Evolutionary conservation across 2,113 vertebrate species (phyloP), one percentile per base, ranked within the genome.

Genomic region (Thunnus thynnus): DNA sequence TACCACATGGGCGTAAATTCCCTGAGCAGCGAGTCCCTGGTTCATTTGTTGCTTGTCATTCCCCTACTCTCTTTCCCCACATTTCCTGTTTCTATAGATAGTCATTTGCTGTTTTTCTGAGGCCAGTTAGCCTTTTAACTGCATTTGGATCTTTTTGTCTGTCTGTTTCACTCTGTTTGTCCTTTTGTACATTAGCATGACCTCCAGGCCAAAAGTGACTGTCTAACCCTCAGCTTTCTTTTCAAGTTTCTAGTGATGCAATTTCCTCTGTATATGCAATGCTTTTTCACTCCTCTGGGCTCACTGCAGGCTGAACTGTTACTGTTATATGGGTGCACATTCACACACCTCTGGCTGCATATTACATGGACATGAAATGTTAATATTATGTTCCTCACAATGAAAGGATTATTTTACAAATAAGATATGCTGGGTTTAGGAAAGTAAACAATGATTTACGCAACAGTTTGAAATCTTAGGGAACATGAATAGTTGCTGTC

Each of bases 401-500:
- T 86, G 50, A 80, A 78, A 81, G 55, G 54, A 80, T 70, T 56
- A 41, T 36, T 56, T 30, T 30, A 30, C 27, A 22, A 22, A 22
- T 22, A 22, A 22, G 22, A 22, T 22, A 22, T 22, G 22, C 22
- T 22, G 22, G 22, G 22, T 22, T 22, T 22, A 22, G 22, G 22
- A 22, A 22, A 22, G 22, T 22, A 22, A 22, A 22, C 22, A 22
- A 22, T 22, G 22, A 22, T 22, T 22, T 22, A 22, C 22, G 22
- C 22, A 22, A 22, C 22, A 22, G 22, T 22, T 22, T 22, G 22
- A 22, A 22, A 22, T 22, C 22, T 22, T 22, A 22, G 22, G 22
- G 22, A 22, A 22, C 22, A 22, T 22, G 22, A 22, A 22, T 22
- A 22, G 22, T 22, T 22, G 22, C 22, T 22, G 22, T 22, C 22